Evolutionary conservation across 2,888 invertebrate species (phyloP), one percentile per base, ranked within the genome.

Genomic region (Leucoma salicis): DNA sequence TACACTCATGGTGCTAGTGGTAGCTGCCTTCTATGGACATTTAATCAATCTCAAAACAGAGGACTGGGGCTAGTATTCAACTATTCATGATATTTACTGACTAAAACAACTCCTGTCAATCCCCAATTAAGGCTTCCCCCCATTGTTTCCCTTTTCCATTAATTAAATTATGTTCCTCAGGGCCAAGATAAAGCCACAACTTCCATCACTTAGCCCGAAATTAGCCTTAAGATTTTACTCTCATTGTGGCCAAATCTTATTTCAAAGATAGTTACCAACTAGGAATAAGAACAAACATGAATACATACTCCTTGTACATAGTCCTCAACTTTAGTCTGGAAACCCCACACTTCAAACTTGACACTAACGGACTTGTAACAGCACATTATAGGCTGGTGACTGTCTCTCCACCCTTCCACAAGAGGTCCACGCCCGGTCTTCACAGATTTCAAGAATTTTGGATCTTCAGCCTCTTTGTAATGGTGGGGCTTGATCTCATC

Each of bases 281-380:
- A 27, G n/a, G 12, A 6, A 2, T n/a, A 29, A 14, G 8, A 13
- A 41, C 13, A 33, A 14, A 2, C 33, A 34, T 14, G 27, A 18
- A 39, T 44, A 75, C 81, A 57, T 90, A 95, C 96, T 64, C 92
- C 93, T 64, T 97, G 97, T 38, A 96, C 94, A 77, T 95, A 96
- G 42, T 96, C 95, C 79, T 97, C 97, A 0, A 96, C 96, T 77
- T 92, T 93, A 1, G 96, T 96, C 82, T 97, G 97, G 48, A 97
- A 82, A 0, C 97, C 97, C 96, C 97, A 97, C 3, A 98, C 95
- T 82, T 97, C 97, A 78, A 97, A 97, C 48, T 94, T 95, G 21
- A 94, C 95, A 70, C 93, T 91, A 0, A 97, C 97, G 38, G 95
- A 85, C 82, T 98, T 97, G 72, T 98, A 98, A 46, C 97, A 97